These are phyloP conservation scores for Leucophora obtusa DNA, from an alignment of 2,888 invertebrate genomes.

Conservation along the genomic window DNA sequence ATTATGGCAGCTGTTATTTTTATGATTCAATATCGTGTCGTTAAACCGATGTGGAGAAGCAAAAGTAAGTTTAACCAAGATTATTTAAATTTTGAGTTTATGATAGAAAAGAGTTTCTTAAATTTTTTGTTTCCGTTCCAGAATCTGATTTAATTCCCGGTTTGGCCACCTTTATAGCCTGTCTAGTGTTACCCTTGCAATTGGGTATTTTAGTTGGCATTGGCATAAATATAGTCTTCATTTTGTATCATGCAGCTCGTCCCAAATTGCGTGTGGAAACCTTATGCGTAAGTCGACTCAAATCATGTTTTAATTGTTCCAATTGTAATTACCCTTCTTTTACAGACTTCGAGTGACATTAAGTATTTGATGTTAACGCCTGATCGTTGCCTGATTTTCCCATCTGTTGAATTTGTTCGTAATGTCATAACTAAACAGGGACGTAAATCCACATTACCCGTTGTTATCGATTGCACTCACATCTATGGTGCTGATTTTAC, in stretches of 20 bases:
- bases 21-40: slow-evolving; percentile 93
- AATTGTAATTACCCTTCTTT: neutral
- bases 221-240: slow-evolving; percentile 89
- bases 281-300: slow-evolving; percentile 85
- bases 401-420: slow-evolving; percentile 92
- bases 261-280: slow-evolving; percentile 90
- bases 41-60: slow-evolving; percentile 92
- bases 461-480: slow-evolving; percentile 92
- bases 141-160: slow-evolving; percentile 93
- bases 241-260: slow-evolving; percentile 91
- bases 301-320: neutral
- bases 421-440: slow-evolving; percentile 91
- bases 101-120: neutral
- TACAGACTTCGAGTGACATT: slow-evolving; percentile 82
- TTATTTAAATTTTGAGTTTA: neutral
- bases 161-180: slow-evolving; percentile 90
- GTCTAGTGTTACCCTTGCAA: slow-evolving; percentile 90
- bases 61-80: slow-evolving; percentile 91
- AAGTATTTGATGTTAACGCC: slow-evolving; percentile 91
- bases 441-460: slow-evolving; percentile 84
- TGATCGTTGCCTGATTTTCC: slow-evolving; percentile 93
- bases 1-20: slow-evolving; percentile 95
- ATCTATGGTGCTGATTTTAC: slow-evolving; percentile 94
- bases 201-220: slow-evolving; percentile 92
- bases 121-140: slow-evolving; percentile 76